phyloP scores from a whole-genome alignment of 2,797 vertebrate species.

The Rhabdophis nuchalis region DNA sequence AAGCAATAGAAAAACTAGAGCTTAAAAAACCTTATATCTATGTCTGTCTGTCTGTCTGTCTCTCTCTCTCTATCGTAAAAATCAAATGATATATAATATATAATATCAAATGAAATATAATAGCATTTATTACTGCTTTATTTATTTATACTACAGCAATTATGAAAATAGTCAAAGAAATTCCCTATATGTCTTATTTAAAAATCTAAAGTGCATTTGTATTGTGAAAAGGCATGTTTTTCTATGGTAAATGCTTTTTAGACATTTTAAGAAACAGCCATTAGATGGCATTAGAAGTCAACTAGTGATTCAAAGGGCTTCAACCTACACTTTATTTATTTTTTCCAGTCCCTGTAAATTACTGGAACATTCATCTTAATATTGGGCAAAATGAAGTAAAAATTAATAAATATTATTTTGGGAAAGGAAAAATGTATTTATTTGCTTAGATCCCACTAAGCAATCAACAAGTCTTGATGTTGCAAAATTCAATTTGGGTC shows the following conservation, averaged over 20 bases:
- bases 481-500: neutral
- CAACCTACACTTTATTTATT: neutral
- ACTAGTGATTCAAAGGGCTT: neutral
- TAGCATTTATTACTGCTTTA: neutral
- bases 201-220: neutral
- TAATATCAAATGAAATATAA: neutral
- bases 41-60: too few species aligned
- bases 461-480: neutral
- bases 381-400: neutral
- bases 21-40: neutral
- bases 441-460: neutral
- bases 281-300: conserved; percentile 59
- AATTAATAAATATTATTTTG: neutral
- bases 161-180: neutral
- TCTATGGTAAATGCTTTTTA: neutral
- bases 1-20: neutral
- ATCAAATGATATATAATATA: neutral
- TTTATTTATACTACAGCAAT: neutral
- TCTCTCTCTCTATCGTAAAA: too few species aligned
- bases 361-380: neutral
- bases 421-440: neutral
- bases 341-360: neutral
- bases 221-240: neutral
- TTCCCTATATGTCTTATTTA: neutral
- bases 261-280: conserved; percentile 44